Evolutionary conservation across 1,140 invertebrate genomes (phyloP).

Genomic region (Diprion similis): DNA sequence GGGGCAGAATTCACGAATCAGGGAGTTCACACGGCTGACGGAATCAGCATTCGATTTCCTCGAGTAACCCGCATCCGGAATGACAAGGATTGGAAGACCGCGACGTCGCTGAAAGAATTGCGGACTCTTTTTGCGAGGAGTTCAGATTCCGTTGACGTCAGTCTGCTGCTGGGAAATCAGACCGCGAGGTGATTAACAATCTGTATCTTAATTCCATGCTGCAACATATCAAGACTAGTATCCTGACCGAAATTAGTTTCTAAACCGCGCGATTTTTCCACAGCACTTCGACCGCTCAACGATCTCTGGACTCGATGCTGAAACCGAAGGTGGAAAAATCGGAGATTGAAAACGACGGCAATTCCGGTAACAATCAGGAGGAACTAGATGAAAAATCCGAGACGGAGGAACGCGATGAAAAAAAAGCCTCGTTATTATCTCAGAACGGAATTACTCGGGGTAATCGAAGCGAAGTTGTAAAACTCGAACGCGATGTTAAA

Average conservation of each 20-base stretch:
- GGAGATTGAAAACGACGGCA: neutral
- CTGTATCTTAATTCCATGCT: neutral
- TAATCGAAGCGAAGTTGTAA: neutral
- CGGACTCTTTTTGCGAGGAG: conserved; percentile 71
- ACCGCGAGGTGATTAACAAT: neutral
- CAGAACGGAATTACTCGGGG: neutral
- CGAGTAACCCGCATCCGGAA: conserved; percentile 82
- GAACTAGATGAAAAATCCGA: conserved; percentile 3
- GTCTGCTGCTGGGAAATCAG: conserved; percentile 54
- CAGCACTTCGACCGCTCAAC: neutral
- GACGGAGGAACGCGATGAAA: neutral
- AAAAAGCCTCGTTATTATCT: neutral
- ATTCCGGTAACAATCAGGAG: conserved; percentile 15
- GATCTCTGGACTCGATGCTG: neutral
- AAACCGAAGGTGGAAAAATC: conserved; percentile 4
- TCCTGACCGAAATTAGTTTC: neutral
- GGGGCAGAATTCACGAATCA: conserved; percentile 91
- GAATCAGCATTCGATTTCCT: conserved; percentile 93
- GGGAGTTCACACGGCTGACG: conserved; percentile 87
- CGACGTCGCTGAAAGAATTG: conserved; percentile 81
- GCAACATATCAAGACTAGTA: neutral
- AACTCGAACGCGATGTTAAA: neutral
- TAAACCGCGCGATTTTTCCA: neutral
- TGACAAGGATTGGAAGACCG: conserved; percentile 86
- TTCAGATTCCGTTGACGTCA: conserved; percentile 72